Evolutionary conservation across 1,140 invertebrate genomes (phyloP).

Genomic region (Diplogasteroides magnus): DNA sequence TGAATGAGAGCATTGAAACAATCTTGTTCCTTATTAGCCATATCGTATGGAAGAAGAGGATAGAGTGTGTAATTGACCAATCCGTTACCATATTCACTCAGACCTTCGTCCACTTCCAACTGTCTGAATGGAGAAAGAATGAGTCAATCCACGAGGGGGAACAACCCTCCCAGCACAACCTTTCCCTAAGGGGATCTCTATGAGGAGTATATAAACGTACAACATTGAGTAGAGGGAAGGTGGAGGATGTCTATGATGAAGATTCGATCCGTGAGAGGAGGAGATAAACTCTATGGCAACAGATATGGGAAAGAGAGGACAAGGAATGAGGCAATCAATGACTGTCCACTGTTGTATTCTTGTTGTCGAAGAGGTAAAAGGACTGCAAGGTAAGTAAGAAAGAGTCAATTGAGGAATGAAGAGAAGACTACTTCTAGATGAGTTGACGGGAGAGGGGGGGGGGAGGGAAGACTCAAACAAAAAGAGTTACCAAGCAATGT

Average conservation of each 20-base stretch:
- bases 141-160: not conserved
- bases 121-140: not conserved
- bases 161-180: too few species aligned
- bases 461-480: not conserved
- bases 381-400: not conserved
- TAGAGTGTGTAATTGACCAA: constrained; percentile 6
- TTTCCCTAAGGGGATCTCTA: not conserved
- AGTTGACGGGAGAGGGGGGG: not conserved
- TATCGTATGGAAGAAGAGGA: constrained; percentile 8
- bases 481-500: too few species aligned
- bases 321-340: not conserved
- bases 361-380: not conserved
- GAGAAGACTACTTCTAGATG: not conserved
- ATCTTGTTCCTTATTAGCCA: constrained; percentile 5
- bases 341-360: not conserved
- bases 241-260: not conserved
- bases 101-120: not conserved
- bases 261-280: not conserved
- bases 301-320: not conserved
- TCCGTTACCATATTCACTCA: not conserved
- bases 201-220: not conserved
- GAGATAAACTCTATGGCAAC: not conserved
- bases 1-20: not conserved
- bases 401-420: not conserved
- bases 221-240: not conserved